These are phyloP conservation scores for Apodemus sylvaticus DNA, from an alignment of 2,113 vertebrate species.

Conservation along the genomic window DNA sequence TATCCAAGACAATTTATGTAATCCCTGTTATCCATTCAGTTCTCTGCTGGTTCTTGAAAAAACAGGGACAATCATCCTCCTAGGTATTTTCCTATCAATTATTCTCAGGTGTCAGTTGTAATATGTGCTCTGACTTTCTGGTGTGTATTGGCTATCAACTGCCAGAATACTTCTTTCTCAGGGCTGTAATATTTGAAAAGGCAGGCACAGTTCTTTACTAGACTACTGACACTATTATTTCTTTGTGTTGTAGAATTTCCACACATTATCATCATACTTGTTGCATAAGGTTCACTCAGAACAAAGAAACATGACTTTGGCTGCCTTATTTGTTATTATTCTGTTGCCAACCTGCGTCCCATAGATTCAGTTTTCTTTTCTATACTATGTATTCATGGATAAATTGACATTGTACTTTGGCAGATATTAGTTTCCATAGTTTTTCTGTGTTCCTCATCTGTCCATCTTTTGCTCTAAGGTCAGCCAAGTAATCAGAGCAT, in stretches of 20 bases:
- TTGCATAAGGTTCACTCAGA: neutral
- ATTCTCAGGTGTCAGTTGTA: neutral
- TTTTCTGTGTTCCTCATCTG: neutral
- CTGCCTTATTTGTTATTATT: neutral
- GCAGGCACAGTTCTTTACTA: neutral
- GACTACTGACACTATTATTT: neutral
- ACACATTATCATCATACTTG: neutral
- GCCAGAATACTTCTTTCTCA: neutral
- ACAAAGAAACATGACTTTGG: neutral
- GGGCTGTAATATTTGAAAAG: neutral
- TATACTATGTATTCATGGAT: neutral
- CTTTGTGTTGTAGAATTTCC: too few species aligned
- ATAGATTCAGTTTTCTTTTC: neutral
- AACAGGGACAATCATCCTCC: accelerated
- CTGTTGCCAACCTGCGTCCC: neutral
- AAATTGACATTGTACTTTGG: neutral
- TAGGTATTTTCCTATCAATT: neutral
- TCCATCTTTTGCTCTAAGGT: neutral
- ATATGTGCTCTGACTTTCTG: too few species aligned
- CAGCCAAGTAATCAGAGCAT: neutral
- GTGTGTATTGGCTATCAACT: neutral
- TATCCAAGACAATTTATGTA: neutral
- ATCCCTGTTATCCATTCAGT: neutral
- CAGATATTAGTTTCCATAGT: neutral
- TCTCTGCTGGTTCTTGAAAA: accelerated